Conservation (phyloP, 1,140 invertebrate species). For the Bactericera cockerelli region DNA sequence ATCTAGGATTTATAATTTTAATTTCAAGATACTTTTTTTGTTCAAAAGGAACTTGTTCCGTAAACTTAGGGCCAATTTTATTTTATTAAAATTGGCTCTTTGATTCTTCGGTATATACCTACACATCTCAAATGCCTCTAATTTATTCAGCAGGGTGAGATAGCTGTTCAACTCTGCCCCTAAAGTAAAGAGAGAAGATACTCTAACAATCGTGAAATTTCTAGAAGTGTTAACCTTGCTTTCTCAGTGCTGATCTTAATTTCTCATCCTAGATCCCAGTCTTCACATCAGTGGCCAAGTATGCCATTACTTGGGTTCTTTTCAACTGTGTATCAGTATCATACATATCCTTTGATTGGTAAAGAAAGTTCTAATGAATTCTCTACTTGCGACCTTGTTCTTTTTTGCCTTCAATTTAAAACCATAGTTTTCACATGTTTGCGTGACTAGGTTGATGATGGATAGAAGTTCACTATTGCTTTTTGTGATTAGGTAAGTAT, state of each 20-base stretch:
- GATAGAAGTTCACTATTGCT: neutral
- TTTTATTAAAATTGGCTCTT: no score
- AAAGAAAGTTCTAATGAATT: neutral
- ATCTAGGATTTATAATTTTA: no score
- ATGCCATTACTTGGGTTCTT: neutral
- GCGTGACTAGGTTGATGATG: neutral
- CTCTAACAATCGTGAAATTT: slow-evolving; percentile 12
- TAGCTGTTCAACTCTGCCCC: slow-evolving; percentile 13
- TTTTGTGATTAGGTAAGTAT: neutral
- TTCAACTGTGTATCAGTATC: neutral
- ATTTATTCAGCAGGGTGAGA: slow-evolving; percentile 6
- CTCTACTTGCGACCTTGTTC: neutral
- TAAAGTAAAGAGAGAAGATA: slow-evolving; percentile 11
- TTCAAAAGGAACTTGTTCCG: no score
- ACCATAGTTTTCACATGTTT: neutral
- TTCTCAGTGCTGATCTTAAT: slow-evolving; percentile 6
- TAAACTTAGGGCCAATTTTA: no score
- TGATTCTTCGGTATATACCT: neutral
- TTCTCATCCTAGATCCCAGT: slow-evolving; percentile 1
- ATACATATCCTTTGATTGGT: neutral
- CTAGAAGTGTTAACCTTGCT: slow-evolving; percentile 8
- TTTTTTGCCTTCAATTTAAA: neutral
- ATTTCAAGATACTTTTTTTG: no score
- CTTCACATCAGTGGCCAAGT: neutral
- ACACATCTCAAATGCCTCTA: slow-evolving; percentile 15